Evolutionary conservation across 2,113 vertebrate species (phyloP).

Genomic region (Potamarius usumacintae): DNA sequence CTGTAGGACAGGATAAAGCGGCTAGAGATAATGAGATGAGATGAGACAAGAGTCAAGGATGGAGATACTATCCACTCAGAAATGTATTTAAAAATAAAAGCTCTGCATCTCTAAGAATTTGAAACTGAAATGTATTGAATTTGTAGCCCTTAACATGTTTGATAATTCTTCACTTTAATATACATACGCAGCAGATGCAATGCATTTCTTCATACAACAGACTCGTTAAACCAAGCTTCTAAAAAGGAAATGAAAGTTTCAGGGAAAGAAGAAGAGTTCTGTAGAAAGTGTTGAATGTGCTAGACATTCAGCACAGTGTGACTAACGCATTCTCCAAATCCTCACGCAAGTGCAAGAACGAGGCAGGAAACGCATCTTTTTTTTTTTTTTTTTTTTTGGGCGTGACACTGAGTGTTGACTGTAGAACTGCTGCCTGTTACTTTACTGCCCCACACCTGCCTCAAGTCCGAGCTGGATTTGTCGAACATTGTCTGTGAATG

Average conservation of each 20-base stretch:
- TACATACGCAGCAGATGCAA: neutral
- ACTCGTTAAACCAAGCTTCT: neutral
- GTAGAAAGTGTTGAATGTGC: slow-evolving; percentile 30
- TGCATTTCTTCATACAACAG: neutral
- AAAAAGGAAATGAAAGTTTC: slow-evolving; percentile 18
- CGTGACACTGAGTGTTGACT: neutral
- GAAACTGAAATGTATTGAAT: neutral
- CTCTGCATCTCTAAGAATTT: neutral
- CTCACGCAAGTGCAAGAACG: slow-evolving; percentile 10
- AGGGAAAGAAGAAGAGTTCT: slow-evolving; percentile 8
- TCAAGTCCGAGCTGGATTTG: neutral
- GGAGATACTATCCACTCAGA: too few species aligned
- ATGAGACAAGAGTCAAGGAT: too few species aligned
- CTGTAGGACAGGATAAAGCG: too few species aligned
- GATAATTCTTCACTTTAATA: neutral
- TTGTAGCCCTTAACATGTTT: neutral
- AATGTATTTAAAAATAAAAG: too few species aligned
- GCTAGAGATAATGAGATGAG: too few species aligned
- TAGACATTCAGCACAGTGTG: slow-evolving; percentile 49
- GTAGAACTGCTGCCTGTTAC: slow-evolving; percentile 3
- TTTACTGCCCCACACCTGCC: neutral
- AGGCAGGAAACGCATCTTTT: neutral
- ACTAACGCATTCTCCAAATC: slow-evolving; percentile 34
- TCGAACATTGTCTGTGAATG: neutral
- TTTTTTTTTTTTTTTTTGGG: neutral